A percentile compares a stretch with the other conserved stretches of the same genome.
These are phyloP conservation scores for Drosophila orena DNA, from an alignment of 1,140 invertebrate species.

Conservation along the genomic window DNA sequence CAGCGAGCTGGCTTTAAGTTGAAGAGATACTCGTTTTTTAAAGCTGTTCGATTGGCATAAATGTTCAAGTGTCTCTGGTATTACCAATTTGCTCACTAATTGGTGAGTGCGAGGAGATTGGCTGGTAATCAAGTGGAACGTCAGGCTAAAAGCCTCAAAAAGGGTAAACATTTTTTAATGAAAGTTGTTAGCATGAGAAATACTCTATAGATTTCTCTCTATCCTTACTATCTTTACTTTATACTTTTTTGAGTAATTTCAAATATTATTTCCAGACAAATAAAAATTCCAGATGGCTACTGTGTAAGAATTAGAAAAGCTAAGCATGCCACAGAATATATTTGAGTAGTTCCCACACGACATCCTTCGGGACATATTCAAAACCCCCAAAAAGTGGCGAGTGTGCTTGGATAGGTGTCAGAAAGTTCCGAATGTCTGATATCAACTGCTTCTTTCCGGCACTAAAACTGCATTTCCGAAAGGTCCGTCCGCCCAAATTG, in stretches of 20 bases:
- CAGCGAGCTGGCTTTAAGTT: slow-evolving; percentile 6
- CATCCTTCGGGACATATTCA: too few species aligned
- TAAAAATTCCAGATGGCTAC: too few species aligned
- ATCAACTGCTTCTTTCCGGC: background rate
- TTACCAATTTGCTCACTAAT: slow-evolving; percentile 11
- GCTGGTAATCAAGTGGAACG: slow-evolving; percentile 29
- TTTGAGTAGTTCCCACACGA: background rate
- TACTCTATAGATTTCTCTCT: background rate
- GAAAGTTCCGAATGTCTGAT: slow-evolving; percentile 8
- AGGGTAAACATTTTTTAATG: background rate
- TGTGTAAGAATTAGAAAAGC: too few species aligned
- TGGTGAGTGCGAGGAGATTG: slow-evolving; percentile 14
- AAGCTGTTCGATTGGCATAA: slow-evolving; percentile 1
- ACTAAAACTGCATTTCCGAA: slow-evolving; percentile 16
- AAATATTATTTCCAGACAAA: too few species aligned
- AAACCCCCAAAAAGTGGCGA: background rate
- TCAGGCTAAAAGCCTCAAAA: slow-evolving; percentile 19
- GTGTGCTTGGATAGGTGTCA: slow-evolving; percentile 1
- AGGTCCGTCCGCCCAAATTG: slow-evolving; percentile 29
- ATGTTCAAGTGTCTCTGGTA: slow-evolving; percentile 7
- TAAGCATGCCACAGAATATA: background rate
- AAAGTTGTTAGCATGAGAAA: background rate
- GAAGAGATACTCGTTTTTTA: slow-evolving; percentile 15
- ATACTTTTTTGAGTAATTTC: too few species aligned
- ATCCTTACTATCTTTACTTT: too few species aligned